A percentile compares a stretch with the other conserved stretches of the same genome.
Evolutionary conservation across 37 sponge, comb jelly and placozoan genomes (phyloP).

Genomic region (Haliclona indistincta): DNA sequence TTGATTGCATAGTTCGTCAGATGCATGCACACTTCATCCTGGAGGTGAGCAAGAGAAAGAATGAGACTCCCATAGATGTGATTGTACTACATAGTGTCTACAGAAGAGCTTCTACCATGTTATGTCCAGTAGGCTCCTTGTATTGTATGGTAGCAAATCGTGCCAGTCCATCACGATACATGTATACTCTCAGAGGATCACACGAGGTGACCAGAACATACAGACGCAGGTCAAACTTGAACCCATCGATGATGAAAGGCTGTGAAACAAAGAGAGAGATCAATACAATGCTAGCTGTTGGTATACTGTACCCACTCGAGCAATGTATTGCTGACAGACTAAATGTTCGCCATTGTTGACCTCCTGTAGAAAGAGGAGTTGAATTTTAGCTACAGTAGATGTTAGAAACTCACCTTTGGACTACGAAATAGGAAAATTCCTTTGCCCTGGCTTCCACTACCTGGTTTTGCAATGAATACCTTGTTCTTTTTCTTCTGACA

Average conservation of each 20-base stretch:
- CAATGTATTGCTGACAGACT: conserved; percentile 93
- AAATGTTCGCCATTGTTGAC: conserved; percentile 85
- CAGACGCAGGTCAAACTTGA: conserved; percentile 96
- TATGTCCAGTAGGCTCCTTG: conserved; percentile 74
- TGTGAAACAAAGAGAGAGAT: conserved; percentile 11
- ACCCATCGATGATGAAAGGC: conserved; percentile 94
- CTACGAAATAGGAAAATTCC: conserved; percentile 91
- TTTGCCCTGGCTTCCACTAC: conserved; percentile 93
- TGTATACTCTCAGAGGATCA: conserved; percentile 94
- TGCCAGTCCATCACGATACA: conserved; percentile 95
- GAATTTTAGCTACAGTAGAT: background rate
- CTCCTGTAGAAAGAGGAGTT: conserved; percentile 32
- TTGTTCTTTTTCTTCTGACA: conserved; percentile 83
- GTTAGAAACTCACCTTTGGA: conserved; percentile 57
- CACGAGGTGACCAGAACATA: conserved; percentile 97
- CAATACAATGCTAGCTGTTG: background rate
- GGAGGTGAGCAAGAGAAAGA: background rate
- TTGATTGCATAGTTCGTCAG: conserved; percentile 99
- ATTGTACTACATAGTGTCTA: background rate
- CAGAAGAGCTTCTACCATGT: conserved; percentile 63
- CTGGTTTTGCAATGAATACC: conserved; percentile 95
- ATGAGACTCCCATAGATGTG: background rate
- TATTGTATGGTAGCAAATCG: conserved; percentile 89
- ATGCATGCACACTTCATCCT: conserved; percentile 93
- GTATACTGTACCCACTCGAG: background rate